These are phyloP conservation scores for Dipodomys ordii DNA, from an alignment of 2,113 vertebrate genomes.

Conservation along the genomic window DNA sequence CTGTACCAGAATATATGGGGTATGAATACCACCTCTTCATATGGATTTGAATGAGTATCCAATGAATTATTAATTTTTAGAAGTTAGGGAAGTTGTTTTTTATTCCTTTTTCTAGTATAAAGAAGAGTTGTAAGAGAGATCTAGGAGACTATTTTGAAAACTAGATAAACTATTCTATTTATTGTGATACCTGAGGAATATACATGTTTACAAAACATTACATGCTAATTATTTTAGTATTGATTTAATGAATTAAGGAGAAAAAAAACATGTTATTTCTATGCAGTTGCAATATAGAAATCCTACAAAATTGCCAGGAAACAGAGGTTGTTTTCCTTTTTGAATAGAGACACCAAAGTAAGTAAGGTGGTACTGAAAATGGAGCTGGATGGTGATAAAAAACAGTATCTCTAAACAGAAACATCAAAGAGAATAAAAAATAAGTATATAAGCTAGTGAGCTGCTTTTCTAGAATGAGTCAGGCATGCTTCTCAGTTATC, in stretches of 20 bases:
- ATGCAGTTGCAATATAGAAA: neutral
- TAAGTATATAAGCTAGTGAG: neutral
- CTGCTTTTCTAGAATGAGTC: neutral
- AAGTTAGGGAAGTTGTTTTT: neutral
- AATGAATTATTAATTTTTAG: neutral
- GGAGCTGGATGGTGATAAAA: neutral
- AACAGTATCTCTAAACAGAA: neutral
- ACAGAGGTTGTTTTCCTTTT: neutral
- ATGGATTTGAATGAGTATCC: neutral
- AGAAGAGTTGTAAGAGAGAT: neutral
- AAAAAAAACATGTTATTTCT: neutral
- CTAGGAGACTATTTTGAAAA: neutral
- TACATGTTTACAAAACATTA: neutral
- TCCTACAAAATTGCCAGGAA: neutral
- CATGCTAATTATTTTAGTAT: neutral
- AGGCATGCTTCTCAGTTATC: neutral
- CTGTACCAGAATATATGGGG: neutral
- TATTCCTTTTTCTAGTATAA: neutral
- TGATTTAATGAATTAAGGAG: neutral
- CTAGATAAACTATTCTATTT: neutral
- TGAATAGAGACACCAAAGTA: neutral
- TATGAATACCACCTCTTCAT: neutral
- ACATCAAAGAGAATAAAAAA: constrained; percentile 8
- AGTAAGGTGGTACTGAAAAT: neutral
- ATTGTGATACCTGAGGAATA: neutral